Percentiles rank a stretch among this genome's conserved stretches.
phyloP scores from a whole-genome alignment of 2,888 invertebrate genomes.

The Agapostemon virescens region DNA sequence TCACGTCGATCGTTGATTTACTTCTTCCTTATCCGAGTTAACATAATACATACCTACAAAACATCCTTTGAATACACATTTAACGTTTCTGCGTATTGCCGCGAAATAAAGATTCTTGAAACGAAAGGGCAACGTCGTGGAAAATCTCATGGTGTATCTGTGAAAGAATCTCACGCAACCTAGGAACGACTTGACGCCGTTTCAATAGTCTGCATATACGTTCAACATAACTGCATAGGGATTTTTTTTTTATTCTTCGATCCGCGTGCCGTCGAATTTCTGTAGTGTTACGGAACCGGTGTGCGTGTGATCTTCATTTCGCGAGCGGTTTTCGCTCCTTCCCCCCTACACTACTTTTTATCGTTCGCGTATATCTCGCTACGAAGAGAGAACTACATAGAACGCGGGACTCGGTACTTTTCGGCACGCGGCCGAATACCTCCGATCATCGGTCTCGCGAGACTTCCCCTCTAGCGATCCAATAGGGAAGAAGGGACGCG shows the following conservation, averaged over 20 bases:
- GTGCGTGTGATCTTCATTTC: conserved; percentile 28
- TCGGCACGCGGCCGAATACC: conserved; percentile 61
- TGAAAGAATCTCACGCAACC: conserved; percentile 39
- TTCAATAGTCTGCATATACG: conserved; percentile 17
- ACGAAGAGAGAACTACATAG: conserved; percentile 52
- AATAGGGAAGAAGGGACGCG: conserved; percentile 42
- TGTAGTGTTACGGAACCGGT: conserved; percentile 10
- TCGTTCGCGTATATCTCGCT: conserved; percentile 49
- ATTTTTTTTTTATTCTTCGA: not conserved
- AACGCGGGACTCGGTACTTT: conserved; percentile 60
- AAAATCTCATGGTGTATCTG: conserved; percentile 40
- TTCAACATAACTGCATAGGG: not conserved
- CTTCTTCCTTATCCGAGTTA: conserved; percentile 34
- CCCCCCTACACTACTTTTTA: conserved; percentile 32
- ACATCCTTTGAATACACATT: conserved; percentile 21
- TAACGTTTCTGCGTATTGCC: conserved; percentile 1
- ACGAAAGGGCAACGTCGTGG: conserved; percentile 25
- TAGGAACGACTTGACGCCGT: conserved; percentile 51
- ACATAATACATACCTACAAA: conserved; percentile 32
- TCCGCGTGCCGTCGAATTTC: conserved; percentile 22
- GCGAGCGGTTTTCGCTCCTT: conserved; percentile 20
- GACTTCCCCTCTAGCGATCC: conserved; percentile 36
- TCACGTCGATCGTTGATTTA: conserved; percentile 51
- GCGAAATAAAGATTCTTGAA: conserved; percentile 1
- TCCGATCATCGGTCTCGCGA: conserved; percentile 56